Base-by-base conservation (phyloP, 2,888 invertebrate species). In the Eulithis prunata region DNA sequence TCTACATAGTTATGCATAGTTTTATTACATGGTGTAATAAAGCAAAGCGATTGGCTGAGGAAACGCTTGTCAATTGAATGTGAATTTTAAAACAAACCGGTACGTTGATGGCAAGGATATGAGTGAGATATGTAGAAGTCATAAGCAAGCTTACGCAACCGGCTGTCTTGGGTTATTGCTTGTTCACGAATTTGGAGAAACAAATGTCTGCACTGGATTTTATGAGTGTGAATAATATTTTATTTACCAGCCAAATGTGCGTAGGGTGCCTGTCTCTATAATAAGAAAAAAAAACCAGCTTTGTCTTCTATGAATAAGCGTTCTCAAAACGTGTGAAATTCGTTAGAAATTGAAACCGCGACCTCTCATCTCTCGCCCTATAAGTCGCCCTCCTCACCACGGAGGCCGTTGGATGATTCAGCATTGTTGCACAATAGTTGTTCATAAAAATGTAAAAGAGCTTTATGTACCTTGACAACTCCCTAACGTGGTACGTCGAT, bases 1-100 rank as follows among this genome's bases (percentile, higher is more conserved):
- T 72, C 73, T 71, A 74, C 70, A 74, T 71, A 72, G 64, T 72
- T 72, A 71, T 71, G 74, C 71, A 74, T 70, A 51, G n/a, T 59
- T 41, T 51, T 59, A 52, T 59, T 41, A 59, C 52, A 59, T 43
- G 47, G 47, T 64, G 58, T 70, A 61, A 67, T 70, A 71, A 68
- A 71, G 70, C 71, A 66, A 64, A 13, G 46, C 57, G 67, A 70
- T 73, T 71, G 67, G 63, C 64, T 67, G 60, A 61, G 71, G 70
- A 73, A 71, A 71, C 73, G 67, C 67, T 70, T 71, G 73, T 66
- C 66, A 64, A 66, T 67, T 64, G 21, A 21, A 73, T 71, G 64
- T 68, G 64, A 62, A 66, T 68, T 49, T 67, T 67, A 57, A 64
- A 61, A 63, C 58, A 63, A 66, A 70, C 70, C 67, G 67, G 67